Evolutionary conservation across 2,888 invertebrate species (phyloP).

Genomic region (Tetanocera ferruginea): DNA sequence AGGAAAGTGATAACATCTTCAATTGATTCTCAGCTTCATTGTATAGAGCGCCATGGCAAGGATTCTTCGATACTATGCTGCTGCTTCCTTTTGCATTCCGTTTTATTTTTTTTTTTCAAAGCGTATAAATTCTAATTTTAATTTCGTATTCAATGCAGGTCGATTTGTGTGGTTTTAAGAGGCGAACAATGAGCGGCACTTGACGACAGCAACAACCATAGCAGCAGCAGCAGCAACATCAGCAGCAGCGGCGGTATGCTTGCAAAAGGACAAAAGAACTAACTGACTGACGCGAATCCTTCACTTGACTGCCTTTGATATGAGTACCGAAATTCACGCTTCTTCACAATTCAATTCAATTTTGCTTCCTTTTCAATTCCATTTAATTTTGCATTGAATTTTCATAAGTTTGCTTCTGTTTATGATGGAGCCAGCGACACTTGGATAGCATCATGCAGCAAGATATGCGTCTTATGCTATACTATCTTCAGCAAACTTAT

Average conservation of each 20-base stretch:
- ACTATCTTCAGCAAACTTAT: background rate
- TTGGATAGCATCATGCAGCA: background rate
- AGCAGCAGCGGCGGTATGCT: constrained; percentile 17
- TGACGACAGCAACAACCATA: constrained; percentile 35
- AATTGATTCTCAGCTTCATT: background rate
- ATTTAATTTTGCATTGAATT: constrained; percentile 28
- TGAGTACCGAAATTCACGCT: constrained; percentile 31
- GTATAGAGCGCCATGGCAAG: background rate
- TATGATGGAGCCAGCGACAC: constrained; percentile 1
- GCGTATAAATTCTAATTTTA: constrained; percentile 46
- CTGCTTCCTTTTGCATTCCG: background rate
- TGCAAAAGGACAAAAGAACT: constrained; percentile 41
- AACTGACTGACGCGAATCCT: constrained; percentile 42
- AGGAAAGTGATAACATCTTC: constrained; percentile 1
- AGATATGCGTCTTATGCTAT: background rate
- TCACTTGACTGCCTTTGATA: constrained; percentile 34
- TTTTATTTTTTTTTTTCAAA: background rate
- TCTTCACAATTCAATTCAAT: constrained; percentile 33
- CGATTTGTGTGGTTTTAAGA: constrained; percentile 40
- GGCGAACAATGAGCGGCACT: constrained; percentile 32
- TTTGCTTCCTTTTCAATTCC: constrained; percentile 29
- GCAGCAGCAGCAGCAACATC: constrained; percentile 30
- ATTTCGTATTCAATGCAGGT: constrained; percentile 51
- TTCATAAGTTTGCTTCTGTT: constrained; percentile 25
- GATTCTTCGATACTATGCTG: background rate